A percentile compares a stretch with the other conserved stretches of the same genome.
Evolutionary conservation across 2,888 invertebrate species (phyloP).

Genomic region (Tipula confusa): DNA sequence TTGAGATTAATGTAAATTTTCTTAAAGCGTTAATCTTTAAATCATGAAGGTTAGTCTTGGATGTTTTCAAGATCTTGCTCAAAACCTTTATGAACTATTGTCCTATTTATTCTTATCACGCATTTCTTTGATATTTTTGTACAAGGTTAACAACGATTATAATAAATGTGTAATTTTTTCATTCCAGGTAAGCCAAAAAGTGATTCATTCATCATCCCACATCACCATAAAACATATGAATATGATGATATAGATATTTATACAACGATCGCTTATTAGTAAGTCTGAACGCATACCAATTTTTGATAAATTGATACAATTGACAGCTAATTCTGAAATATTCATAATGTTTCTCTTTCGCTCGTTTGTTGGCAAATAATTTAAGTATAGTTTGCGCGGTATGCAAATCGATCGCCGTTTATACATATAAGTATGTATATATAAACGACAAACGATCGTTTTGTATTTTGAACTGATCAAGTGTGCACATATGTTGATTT

Average conservation of each 20-base stretch:
- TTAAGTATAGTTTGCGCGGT: not conserved
- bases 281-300: not conserved
- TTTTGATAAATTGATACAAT: conserved; percentile 1
- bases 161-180: no score
- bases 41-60: no score
- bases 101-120: not conserved
- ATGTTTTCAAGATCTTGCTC: no score
- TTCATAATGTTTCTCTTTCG: not conserved
- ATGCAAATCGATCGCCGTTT: not conserved
- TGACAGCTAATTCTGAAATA: conserved; percentile 8
- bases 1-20: no score
- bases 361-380: not conserved
- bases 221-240: not conserved
- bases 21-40: no score
- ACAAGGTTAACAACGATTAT: not conserved
- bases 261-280: not conserved
- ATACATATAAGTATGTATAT: no score
- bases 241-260: not conserved
- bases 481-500: not conserved
- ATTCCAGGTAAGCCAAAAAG: not conserved
- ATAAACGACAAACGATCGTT: not conserved
- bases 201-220: conserved; percentile 4
- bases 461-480: not conserved
- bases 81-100: no score
- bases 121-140: not conserved